Conservation (phyloP, 2,888 invertebrate species). For the Papilio gigon region DNA sequence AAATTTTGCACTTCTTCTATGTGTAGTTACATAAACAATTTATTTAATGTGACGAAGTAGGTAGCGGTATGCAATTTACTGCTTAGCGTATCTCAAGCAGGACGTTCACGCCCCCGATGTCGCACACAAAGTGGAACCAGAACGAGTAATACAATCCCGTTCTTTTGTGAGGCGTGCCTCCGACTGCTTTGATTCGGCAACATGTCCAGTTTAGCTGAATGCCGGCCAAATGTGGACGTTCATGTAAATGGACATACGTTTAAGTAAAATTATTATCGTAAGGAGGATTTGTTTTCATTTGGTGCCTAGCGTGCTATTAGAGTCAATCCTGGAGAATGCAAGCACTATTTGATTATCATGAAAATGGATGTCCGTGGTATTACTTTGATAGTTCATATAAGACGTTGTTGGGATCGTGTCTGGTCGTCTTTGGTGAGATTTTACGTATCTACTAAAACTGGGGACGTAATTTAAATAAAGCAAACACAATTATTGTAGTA, state of each 20-base stretch:
- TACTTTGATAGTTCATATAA: constrained; percentile 81
- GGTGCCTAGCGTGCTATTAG: constrained; percentile 59
- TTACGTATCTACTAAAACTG: background rate
- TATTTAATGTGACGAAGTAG: constrained; percentile 15
- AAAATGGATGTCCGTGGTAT: constrained; percentile 80
- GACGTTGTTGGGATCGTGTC: constrained; percentile 77
- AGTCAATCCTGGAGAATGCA: constrained; percentile 57
- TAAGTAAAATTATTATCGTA: constrained; percentile 54
- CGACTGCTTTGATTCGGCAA: constrained; percentile 67
- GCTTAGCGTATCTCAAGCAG: constrained; percentile 42
- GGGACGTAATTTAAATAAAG: constrained; percentile 4
- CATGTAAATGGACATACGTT: constrained; percentile 51
- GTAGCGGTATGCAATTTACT: constrained; percentile 37
- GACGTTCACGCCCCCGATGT: constrained; percentile 68
- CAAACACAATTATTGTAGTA: constrained; percentile 32
- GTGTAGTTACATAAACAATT: background rate
- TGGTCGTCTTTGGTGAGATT: constrained; percentile 79
- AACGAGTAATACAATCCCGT: constrained; percentile 63
- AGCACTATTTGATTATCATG: constrained; percentile 67
- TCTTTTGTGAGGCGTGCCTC: constrained; percentile 61
- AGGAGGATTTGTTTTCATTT: constrained; percentile 50
- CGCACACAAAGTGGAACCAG: constrained; percentile 65
- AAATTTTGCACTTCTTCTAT: background rate
- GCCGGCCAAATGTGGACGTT: constrained; percentile 72
- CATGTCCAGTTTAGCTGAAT: constrained; percentile 74